A percentile compares a stretch with the other conserved stretches of the same genome.
Conservation (phyloP, 2,888 invertebrate species). For the Cybosia mesomella region DNA sequence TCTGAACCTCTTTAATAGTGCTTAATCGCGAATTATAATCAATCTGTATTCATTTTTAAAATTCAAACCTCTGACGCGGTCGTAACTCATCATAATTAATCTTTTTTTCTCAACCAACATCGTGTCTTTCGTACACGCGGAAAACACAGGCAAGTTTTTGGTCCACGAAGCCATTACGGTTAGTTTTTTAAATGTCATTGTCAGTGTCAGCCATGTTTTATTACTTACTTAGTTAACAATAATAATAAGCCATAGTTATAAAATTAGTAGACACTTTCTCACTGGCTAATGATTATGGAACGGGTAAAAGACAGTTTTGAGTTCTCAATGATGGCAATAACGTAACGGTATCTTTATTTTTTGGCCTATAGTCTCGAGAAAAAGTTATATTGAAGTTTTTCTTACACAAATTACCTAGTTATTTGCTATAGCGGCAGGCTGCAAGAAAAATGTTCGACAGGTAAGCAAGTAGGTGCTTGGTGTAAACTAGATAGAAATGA, state of each 20-base stretch:
- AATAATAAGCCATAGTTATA: not conserved
- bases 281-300: not conserved
- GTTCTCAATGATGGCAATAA: not conserved
- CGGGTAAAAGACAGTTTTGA: not conserved
- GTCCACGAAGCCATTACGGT: conserved; percentile 31
- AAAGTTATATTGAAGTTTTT: conserved; percentile 13
- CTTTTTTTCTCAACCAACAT: conserved; percentile 21
- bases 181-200: conserved; percentile 36
- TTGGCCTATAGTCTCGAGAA: not conserved
- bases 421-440: conserved; percentile 57
- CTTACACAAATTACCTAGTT: conserved; percentile 14
- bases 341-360: not conserved
- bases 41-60: conserved; percentile 21
- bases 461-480: conserved; percentile 65
- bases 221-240: not conserved
- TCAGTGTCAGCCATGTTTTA: conserved; percentile 22
- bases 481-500: conserved; percentile 80
- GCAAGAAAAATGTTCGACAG: conserved; percentile 72
- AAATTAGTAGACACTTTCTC: not conserved
- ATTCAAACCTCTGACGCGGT: conserved; percentile 9
- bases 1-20: conserved; percentile 12
- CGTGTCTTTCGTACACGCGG: conserved; percentile 25
- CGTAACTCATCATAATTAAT: conserved; percentile 26
- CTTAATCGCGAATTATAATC: conserved; percentile 16
- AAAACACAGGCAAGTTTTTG: conserved; percentile 27